These are phyloP conservation scores for Actinostola sp. DNA, from an alignment of 92 coral and sea anemone species.

Conservation along the genomic window DNA sequence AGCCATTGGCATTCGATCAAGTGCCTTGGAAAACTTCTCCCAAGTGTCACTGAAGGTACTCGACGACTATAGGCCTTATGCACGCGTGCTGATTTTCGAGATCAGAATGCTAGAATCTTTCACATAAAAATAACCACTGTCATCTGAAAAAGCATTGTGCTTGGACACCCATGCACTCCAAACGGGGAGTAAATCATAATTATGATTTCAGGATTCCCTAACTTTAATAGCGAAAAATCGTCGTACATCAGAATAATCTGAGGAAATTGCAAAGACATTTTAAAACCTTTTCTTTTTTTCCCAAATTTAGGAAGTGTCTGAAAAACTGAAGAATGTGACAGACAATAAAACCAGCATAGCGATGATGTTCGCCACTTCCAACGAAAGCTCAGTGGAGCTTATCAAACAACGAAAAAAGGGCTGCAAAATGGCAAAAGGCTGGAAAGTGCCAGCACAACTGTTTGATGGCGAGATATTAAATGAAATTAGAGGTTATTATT, in stretches of 20 bases:
- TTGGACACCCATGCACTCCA: too few species aligned
- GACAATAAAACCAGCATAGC: neutral
- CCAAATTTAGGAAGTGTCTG: neutral
- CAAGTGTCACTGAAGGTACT: conserved; percentile 25
- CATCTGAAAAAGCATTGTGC: too few species aligned
- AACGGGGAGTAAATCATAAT: too few species aligned
- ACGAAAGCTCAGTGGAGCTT: neutral
- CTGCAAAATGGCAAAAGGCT: conserved; percentile 14
- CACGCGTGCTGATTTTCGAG: too few species aligned
- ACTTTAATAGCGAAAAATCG: neutral
- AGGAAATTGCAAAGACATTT: too few species aligned
- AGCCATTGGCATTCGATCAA: conserved; percentile 18
- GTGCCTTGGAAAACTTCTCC: conserved; percentile 20
- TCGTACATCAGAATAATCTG: too few species aligned
- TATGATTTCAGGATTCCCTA: too few species aligned
- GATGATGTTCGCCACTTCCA: neutral
- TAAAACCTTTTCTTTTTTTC: too few species aligned
- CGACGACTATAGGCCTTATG: neutral
- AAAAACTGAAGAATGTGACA: neutral
- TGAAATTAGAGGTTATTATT: neutral
- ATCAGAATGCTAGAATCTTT: too few species aligned
- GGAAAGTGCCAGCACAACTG: conserved; percentile 9
- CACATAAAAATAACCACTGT: too few species aligned
- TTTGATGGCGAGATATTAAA: conserved; percentile 4
- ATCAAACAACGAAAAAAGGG: conserved; percentile 19